These are phyloP conservation scores for Lepilemur ruficaudatus DNA, from an alignment of 2,797 vertebrate genomes.

Conservation along the genomic window DNA sequence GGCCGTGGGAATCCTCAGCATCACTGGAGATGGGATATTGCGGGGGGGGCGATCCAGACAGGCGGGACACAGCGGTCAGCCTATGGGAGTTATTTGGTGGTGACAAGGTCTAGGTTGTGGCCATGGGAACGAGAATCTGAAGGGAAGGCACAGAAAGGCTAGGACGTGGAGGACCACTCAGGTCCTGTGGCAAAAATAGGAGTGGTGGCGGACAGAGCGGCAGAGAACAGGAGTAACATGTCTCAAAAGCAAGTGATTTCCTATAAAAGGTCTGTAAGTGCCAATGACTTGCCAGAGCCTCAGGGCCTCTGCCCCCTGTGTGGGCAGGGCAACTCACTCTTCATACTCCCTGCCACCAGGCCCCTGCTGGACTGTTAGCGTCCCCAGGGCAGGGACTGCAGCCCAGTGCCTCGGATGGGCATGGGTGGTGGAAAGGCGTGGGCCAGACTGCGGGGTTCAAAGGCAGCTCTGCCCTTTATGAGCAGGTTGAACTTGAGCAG, in stretches of 20 bases:
- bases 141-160: neutral
- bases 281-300: neutral
- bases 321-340: neutral
- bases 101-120: neutral
- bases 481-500: neutral
- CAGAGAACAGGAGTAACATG: neutral
- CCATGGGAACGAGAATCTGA: neutral
- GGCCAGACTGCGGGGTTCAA: neutral
- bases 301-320: neutral
- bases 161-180: neutral
- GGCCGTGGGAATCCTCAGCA: too few species aligned
- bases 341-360: neutral
- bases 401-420: neutral
- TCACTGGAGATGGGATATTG: neutral
- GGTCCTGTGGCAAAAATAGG: too few species aligned
- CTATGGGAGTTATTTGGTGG: neutral
- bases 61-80: neutral
- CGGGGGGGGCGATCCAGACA: neutral
- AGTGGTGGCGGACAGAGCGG: neutral
- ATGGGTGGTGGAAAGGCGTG: neutral
- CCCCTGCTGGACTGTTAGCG: neutral
- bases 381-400: neutral
- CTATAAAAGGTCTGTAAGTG: neutral
- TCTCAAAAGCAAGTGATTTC: conserved; percentile 6
- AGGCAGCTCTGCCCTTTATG: neutral